Evolutionary conservation across 37 sponge, comb jelly and placozoan genomes (phyloP), one percentile per base, ranked within the genome.

Genomic region (Ianthella basta): DNA sequence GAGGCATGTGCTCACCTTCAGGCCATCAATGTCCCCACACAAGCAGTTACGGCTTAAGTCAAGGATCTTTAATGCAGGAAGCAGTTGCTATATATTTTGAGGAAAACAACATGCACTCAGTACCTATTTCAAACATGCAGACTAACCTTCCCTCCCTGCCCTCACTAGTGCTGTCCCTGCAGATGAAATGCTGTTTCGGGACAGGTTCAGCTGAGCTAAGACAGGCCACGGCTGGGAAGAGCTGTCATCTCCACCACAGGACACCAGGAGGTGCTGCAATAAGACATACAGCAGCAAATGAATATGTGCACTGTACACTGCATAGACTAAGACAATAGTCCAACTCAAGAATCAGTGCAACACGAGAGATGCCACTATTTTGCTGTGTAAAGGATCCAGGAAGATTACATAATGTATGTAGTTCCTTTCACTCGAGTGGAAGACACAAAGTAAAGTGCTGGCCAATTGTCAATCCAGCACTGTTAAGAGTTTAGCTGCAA

Each of bases 241-340:
- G 35, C 90, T 59, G 55, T 89, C 75, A 81, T 93, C 93, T 1
- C 82, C 84, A 20, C 93, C 87, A 87, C 93, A 89, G 33, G 29
- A 41, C 34, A 86, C 81, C 5, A 90, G 41, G 39, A 90, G 74
- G 59, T 90, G 86, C 64, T 90, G 65, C 13, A 83, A 33, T 5
- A 55, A 16, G 36, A 33, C 6, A 44, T 8, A 44, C 50, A 44
- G 8, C 50, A 8, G 8, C 6, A 3, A 44, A 44, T 10, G 6
- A 44, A 10, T 44, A 44, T 8, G 50, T 8, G 8, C 3, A 3
- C 8, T 44, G 50, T 44, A 44, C 50, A 44, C 50, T 44, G 50
- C 50, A 44, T 10, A 8, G 50, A 10, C 50, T 44, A 44, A 13
- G 79, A 55, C 8, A 37, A 72, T 15, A 30, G 36, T 72, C 29